Conservation (phyloP, 2,888 invertebrate species). For the Hydriomena furcata region DNA sequence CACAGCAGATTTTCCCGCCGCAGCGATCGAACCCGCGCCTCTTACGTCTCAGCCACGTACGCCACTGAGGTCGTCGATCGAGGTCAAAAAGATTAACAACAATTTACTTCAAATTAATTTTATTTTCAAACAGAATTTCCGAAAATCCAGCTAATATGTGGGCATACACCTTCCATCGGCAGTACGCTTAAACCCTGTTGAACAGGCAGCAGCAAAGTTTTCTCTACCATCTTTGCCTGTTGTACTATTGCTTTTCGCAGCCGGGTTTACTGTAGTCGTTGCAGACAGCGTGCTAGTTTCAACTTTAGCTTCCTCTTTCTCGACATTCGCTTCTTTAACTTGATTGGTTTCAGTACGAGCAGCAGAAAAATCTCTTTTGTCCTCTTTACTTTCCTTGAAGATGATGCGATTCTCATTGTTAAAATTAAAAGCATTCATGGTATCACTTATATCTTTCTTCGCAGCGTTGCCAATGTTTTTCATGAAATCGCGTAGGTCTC, state of each 20-base stretch:
- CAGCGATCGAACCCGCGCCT: too few species aligned
- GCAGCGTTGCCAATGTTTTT: slow-evolving; percentile 42
- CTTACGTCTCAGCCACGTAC: too few species aligned
- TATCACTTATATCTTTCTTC: slow-evolving; percentile 44
- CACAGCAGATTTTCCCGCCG: too few species aligned
- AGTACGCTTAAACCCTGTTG: slow-evolving; percentile 57
- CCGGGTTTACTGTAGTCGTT: slow-evolving; percentile 24
- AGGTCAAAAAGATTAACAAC: neutral
- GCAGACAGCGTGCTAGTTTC: slow-evolving; percentile 21
- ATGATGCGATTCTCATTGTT: slow-evolving; percentile 20
- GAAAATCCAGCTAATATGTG: slow-evolving; percentile 16
- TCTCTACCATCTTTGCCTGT: slow-evolving; percentile 55
- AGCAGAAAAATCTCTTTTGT: neutral
- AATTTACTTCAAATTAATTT: neutral
- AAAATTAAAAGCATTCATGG: slow-evolving; percentile 37
- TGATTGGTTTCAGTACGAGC: neutral
- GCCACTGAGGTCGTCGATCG: too few species aligned
- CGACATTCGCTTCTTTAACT: slow-evolving; percentile 1
- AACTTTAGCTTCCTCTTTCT: neutral
- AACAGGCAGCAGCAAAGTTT: slow-evolving; percentile 59
- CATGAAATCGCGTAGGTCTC: slow-evolving; percentile 44
- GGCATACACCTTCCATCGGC: slow-evolving; percentile 67
- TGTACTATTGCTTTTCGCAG: slow-evolving; percentile 30
- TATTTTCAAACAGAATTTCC: neutral
- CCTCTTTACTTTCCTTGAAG: slow-evolving; percentile 34